Percentiles rank a stretch among this genome's conserved stretches.
phyloP scores from a whole-genome alignment of 2,113 vertebrate species.

The Zosterops pallidus region DNA sequence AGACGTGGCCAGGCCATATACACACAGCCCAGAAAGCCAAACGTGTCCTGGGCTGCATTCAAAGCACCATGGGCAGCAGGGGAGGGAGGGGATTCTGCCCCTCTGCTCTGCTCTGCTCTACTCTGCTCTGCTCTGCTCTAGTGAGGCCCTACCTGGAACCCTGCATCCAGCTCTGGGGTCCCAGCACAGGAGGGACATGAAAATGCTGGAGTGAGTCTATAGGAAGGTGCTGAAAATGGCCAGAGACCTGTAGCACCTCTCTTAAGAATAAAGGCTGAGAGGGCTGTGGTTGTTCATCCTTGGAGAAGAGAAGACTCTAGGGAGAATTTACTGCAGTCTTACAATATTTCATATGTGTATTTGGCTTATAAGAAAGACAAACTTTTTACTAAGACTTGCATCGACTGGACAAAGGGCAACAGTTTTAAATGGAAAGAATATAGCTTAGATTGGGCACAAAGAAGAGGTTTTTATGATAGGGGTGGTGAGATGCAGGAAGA shows the following conservation, averaged over 20 bases:
- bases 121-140: background rate
- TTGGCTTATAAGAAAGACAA: background rate
- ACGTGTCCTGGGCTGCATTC: rapidly evolving
- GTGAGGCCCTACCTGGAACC: background rate
- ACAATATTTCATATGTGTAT: background rate
- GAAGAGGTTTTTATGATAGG: background rate
- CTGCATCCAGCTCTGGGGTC: background rate
- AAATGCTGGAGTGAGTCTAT: rapidly evolving
- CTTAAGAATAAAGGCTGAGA: background rate
- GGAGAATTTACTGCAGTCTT: background rate
- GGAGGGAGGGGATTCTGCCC: rapidly evolving
- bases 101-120: rapidly evolving
- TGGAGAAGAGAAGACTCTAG: background rate
- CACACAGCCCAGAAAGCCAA: background rate
- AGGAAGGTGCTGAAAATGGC: background rate
- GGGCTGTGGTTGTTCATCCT: rapidly evolving
- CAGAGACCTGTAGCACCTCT: background rate
- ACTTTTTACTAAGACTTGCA: background rate
- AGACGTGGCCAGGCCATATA: rapidly evolving
- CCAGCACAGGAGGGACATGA: background rate
- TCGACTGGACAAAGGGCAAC: background rate
- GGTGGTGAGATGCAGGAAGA: background rate
- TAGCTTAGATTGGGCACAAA: background rate
- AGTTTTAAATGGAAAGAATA: background rate
- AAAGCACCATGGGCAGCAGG: rapidly evolving